Evolutionary conservation across 2,797 vertebrate species (phyloP).

Genomic region (Ara ararauna): DNA sequence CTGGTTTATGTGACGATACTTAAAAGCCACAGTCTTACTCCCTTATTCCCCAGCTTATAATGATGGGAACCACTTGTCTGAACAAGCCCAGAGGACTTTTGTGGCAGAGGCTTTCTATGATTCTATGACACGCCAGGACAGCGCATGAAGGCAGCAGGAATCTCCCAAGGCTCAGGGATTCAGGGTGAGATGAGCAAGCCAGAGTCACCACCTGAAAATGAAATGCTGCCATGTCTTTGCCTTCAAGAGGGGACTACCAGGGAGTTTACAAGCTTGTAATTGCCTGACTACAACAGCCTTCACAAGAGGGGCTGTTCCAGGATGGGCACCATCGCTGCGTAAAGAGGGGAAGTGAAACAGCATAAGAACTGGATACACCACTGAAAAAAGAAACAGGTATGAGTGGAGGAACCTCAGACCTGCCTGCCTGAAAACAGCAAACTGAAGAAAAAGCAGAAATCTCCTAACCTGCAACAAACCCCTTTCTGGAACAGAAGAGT

Average conservation of each 20-base stretch:
- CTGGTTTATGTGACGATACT: fast-evolving
- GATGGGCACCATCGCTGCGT: fast-evolving
- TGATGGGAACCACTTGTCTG: not conserved
- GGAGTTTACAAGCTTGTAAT: conserved; percentile 12
- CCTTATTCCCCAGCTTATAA: not conserved
- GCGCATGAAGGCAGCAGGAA: not conserved
- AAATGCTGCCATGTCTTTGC: not conserved
- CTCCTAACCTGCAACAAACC: not conserved
- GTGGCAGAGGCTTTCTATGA: not conserved
- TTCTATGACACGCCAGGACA: not conserved
- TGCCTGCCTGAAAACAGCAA: not conserved
- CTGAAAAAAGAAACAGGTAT: not conserved
- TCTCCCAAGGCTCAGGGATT: not conserved
- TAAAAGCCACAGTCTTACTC: not conserved
- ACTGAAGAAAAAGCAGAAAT: not conserved
- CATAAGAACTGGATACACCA: not conserved
- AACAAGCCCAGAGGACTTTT: not conserved
- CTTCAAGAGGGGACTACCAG: not conserved
- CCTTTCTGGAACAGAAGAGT: not conserved
- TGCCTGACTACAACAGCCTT: not conserved
- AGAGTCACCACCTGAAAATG: not conserved
- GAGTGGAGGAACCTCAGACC: not conserved
- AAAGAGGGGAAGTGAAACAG: not conserved
- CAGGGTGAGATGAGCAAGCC: not conserved
- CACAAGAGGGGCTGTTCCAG: fast-evolving